A percentile compares a stretch with the other conserved stretches of the same genome.
These are phyloP conservation scores for Poecilia latipinna DNA, from an alignment of 2,113 vertebrate genomes.

Conservation along the genomic window DNA sequence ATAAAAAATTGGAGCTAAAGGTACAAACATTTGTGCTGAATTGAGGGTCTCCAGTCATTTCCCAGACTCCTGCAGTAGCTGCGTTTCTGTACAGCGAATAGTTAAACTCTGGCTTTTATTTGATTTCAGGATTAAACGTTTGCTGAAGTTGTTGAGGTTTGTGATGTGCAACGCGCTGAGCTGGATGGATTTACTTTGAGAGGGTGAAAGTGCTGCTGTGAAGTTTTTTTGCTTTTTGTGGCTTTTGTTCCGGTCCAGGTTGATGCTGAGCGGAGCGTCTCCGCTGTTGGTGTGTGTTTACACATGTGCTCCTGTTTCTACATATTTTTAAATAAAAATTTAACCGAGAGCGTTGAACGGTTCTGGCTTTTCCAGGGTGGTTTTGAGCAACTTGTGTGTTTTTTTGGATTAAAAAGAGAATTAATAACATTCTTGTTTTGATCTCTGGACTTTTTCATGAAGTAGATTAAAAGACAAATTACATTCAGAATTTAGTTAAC, in stretches of 20 bases:
- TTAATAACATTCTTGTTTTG: too few species aligned
- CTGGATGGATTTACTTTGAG: background rate
- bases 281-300: constrained; percentile 34
- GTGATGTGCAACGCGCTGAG: background rate
- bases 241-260: constrained; percentile 11
- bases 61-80: background rate
- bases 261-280: constrained; percentile 33
- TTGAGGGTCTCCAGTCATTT: background rate
- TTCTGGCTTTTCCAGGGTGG: background rate
- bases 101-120: constrained; percentile 18
- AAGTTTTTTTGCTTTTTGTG: constrained; percentile 1
- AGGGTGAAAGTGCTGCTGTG: constrained; percentile 42
- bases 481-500: too few species aligned
- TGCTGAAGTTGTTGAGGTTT: background rate
- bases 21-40: background rate
- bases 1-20: background rate
- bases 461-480: too few species aligned
- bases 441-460: too few species aligned
- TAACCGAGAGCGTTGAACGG: constrained; percentile 1
- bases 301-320: constrained; percentile 57
- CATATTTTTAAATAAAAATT: constrained; percentile 72
- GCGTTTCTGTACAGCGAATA: background rate
- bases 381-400: background rate
- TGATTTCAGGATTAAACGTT: constrained; percentile 4
- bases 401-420: too few species aligned